Evolutionary conservation across 2,797 vertebrate species (phyloP), one percentile per base, ranked within the genome.

Genomic region (Phoeniculus purpureus): DNA sequence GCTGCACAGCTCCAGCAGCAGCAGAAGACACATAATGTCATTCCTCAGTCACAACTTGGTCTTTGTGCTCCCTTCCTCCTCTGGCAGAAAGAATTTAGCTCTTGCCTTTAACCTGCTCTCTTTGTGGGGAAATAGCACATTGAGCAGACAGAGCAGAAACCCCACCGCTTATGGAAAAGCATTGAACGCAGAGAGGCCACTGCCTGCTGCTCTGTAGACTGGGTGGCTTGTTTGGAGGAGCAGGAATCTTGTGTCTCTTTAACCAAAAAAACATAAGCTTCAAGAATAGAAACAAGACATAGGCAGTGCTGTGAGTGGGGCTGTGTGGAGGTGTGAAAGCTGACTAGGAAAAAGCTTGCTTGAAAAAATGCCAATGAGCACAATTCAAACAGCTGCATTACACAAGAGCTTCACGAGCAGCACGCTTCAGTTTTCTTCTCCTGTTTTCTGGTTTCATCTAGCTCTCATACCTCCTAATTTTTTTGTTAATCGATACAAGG

Each of bases 281-380:
- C 26, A 50, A 58, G 54, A 87, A 58, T 16, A 77, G 86, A 55
- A 85, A 31, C 15, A 72, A 89, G 89, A 51, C 32, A 68, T 61
- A 83, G 86, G 47, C 74, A 64, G 65, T 82, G 75, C 67, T 7
- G 1, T 58, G 61, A 43, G 19, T 82, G 4, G 52, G 48, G 71
- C 72, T 90, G 59, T 27, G 37, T 18, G 72, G 70, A 92, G 72
- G 61, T 92, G 78, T 86, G 65, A 82, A 86, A 68, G 70, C 34
- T 71, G 56, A 55, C 29, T 60, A 88, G 56, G 6, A 71, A 83
- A 92, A 85, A n/a, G 2, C 23, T 79, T 40, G 5, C 48, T 51
- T 91, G 85, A 82, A 88, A 79, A 89, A 62, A 19, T 76, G 37
- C 74, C 61, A 22, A 19, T 7, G 37, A 68, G 31, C 67, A 34